Conservation (phyloP, 1,140 invertebrate genomes). For the Triops longicaudatus region DNA sequence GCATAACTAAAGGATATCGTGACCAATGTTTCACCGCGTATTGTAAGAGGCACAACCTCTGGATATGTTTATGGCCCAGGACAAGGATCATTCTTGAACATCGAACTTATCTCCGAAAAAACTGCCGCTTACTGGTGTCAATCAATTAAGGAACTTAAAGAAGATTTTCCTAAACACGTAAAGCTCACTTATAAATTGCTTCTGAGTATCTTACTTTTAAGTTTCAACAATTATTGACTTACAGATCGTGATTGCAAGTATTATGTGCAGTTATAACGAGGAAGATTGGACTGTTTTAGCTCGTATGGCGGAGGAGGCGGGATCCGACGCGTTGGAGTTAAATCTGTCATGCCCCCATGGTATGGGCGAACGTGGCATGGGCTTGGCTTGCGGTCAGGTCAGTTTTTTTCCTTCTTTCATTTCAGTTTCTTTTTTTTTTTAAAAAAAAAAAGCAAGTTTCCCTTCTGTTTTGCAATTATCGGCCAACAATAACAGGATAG, state of each 20-base stretch:
- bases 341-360: constrained; percentile 98
- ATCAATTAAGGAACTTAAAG: constrained; percentile 80
- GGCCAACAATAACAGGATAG: constrained; percentile 55
- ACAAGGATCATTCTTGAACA: constrained; percentile 91
- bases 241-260: constrained; percentile 75
- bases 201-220: too few relatives aligned
- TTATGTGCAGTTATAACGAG: constrained; percentile 87
- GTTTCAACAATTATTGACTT: too few relatives aligned
- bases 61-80: constrained; percentile 86
- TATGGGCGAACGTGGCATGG: constrained; percentile 97
- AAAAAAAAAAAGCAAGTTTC: too few relatives aligned
- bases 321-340: constrained; percentile 88
- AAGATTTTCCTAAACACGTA: constrained; percentile 82
- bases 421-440: neutral
- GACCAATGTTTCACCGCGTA: constrained; percentile 93
- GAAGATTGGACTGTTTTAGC: constrained; percentile 82
- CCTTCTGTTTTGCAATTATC: too few relatives aligned
- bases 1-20: constrained; percentile 66
- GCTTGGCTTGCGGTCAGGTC: constrained; percentile 91
- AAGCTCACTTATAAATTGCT: constrained; percentile 31
- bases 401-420: constrained; percentile 27
- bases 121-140: constrained; percentile 84
- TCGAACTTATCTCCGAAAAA: constrained; percentile 97
- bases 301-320: constrained; percentile 65
- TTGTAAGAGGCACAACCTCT: constrained; percentile 84